A percentile compares a stretch with the other conserved stretches of the same genome.
phyloP scores from a whole-genome alignment of 2,888 invertebrate genomes.

The Oegoconia quadripuncta region DNA sequence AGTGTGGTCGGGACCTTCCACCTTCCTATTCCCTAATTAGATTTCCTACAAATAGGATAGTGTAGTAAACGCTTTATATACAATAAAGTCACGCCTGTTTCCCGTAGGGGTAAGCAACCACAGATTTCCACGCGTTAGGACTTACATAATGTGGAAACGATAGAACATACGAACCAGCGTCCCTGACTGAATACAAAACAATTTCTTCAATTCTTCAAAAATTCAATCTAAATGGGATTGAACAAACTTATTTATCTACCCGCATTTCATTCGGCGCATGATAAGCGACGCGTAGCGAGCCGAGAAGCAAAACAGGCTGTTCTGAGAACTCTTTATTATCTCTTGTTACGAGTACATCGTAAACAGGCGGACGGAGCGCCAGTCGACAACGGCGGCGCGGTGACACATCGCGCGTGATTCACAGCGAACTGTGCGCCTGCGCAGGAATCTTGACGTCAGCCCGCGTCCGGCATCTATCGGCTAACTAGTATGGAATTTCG shows the following conservation, averaged over 20 bases:
- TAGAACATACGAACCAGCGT: no score
- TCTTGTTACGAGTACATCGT: slow-evolving; percentile 35
- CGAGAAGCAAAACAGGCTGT: slow-evolving; percentile 35
- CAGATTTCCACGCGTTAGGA: no score
- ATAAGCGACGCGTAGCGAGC: slow-evolving; percentile 17
- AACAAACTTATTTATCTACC: slow-evolving; percentile 14
- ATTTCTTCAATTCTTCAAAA: no score
- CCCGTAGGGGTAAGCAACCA: no score
- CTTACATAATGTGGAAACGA: no score
- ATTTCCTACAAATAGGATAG: no score
- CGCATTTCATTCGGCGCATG: slow-evolving; percentile 18
- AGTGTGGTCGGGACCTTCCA: no score
- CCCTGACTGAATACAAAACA: slow-evolving; percentile 17
- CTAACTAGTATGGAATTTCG: slow-evolving; percentile 22
- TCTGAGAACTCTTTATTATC: slow-evolving; percentile 47
- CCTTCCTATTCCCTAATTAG: no score
- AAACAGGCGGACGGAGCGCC: slow-evolving; percentile 32
- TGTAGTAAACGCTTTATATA: no score
- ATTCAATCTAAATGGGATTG: no score
- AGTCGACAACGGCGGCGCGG: slow-evolving; percentile 21
- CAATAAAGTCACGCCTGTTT: no score
- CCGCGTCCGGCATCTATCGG: slow-evolving; percentile 56
- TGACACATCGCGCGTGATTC: slow-evolving; percentile 74
- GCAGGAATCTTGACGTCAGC: slow-evolving; percentile 68
- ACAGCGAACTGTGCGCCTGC: slow-evolving; percentile 47